These are phyloP conservation scores for Peromyscus attwateri DNA, from an alignment of 2,797 vertebrate genomes.

Conservation along the genomic window DNA sequence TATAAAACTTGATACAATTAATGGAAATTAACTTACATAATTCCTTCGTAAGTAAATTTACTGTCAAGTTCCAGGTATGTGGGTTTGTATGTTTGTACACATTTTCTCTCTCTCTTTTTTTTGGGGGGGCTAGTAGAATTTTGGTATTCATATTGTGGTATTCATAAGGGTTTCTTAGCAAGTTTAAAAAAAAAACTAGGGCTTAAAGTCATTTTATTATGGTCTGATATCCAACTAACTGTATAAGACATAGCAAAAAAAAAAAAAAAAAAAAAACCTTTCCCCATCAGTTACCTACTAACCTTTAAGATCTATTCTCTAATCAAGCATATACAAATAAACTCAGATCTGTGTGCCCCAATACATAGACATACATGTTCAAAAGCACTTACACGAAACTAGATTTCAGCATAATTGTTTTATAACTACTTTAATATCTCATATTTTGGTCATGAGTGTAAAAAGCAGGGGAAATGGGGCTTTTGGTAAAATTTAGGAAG, in stretches of 20 bases:
- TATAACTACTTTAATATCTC: neutral
- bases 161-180: slow-evolving; percentile 41
- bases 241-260: neutral
- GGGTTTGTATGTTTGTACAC: neutral
- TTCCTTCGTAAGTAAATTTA: slow-evolving; percentile 36
- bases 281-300: neutral
- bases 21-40: slow-evolving; percentile 22
- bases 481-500: neutral
- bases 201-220: slow-evolving; percentile 6
- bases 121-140: neutral
- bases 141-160: slow-evolving; percentile 45
- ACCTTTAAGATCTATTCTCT: neutral
- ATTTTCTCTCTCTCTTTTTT: neutral
- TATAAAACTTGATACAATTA: neutral
- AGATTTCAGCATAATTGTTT: neutral
- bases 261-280: slow-evolving; percentile 2
- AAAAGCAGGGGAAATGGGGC: neutral
- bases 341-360: neutral
- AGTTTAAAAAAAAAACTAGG: neutral
- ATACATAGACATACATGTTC: neutral
- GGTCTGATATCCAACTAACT: slow-evolving; percentile 7
- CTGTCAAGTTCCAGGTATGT: neutral
- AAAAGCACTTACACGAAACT: neutral
- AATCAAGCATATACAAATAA: neutral
- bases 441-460: neutral